phyloP scores from a whole-genome alignment of 2,113 vertebrate genomes.

The Ammospiza nelsoni region DNA sequence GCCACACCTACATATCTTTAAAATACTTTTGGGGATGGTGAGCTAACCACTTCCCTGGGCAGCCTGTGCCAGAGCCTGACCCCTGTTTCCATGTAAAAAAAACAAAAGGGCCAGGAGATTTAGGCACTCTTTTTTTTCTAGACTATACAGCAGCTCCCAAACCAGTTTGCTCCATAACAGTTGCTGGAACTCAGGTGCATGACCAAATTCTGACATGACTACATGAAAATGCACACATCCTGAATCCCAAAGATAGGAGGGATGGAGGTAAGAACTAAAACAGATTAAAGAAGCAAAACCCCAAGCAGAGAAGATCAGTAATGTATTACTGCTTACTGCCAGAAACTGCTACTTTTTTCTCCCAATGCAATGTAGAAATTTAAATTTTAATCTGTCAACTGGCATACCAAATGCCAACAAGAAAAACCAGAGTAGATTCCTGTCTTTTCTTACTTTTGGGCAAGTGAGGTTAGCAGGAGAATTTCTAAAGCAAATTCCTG shows the following conservation, averaged over 20 bases:
- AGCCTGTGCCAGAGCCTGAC: background rate
- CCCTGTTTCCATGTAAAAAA: background rate
- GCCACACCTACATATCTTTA: accelerated
- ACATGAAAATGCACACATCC: background rate
- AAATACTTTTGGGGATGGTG: background rate
- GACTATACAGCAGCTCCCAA: background rate
- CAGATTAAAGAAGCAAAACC: background rate
- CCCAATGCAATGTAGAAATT: background rate
- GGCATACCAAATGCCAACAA: background rate
- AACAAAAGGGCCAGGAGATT: background rate
- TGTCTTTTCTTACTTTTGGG: background rate
- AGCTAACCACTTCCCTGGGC: background rate
- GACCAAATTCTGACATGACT: background rate
- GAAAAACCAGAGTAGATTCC: background rate
- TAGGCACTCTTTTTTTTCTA: background rate
- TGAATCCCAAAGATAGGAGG: background rate
- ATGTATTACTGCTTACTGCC: background rate
- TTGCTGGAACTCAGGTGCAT: background rate
- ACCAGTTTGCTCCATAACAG: background rate
- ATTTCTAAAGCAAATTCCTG: background rate
- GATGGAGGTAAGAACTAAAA: background rate
- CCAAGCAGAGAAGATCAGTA: background rate
- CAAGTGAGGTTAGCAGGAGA: background rate
- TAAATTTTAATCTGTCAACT: background rate
- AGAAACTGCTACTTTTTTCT: background rate